These are phyloP conservation scores for Drosophila ezoana DNA, from an alignment of 2,888 invertebrate genomes.

Conservation along the genomic window DNA sequence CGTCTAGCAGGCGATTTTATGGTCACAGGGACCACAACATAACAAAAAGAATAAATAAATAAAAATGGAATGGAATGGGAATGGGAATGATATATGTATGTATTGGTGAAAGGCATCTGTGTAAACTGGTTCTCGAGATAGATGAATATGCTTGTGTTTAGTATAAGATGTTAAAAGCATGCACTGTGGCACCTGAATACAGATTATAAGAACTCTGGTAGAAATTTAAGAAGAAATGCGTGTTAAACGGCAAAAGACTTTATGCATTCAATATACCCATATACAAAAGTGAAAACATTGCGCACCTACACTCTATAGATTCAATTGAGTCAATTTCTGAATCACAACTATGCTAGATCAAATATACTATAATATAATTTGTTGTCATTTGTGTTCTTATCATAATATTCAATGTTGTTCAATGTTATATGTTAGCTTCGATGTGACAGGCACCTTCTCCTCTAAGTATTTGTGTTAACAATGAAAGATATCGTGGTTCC, in stretches of 20 bases:
- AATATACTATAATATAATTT: conserved; percentile 4
- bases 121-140: conserved; percentile 27
- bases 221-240: conserved; percentile 48
- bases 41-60: neutral
- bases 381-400: conserved; percentile 1
- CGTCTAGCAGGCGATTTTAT: conserved; percentile 45
- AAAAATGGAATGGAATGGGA: conserved; percentile 7
- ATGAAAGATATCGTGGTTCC: conserved; percentile 24
- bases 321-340: conserved; percentile 9
- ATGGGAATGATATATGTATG: no score
- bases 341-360: neutral
- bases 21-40: conserved; percentile 70
- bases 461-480: conserved; percentile 17
- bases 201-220: conserved; percentile 20
- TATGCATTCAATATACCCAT: conserved; percentile 42
- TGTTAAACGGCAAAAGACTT: conserved; percentile 57
- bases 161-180: conserved; percentile 51
- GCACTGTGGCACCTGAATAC: conserved; percentile 58
- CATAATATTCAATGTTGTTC: conserved; percentile 41
- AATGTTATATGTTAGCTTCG: conserved; percentile 20
- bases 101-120: conserved; percentile 13
- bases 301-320: conserved; percentile 13
- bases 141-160: conserved; percentile 22
- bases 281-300: conserved; percentile 17
- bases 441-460: neutral